phyloP scores from a whole-genome alignment of 2,797 vertebrate genomes.

The Rhinichthys osculus region DNA sequence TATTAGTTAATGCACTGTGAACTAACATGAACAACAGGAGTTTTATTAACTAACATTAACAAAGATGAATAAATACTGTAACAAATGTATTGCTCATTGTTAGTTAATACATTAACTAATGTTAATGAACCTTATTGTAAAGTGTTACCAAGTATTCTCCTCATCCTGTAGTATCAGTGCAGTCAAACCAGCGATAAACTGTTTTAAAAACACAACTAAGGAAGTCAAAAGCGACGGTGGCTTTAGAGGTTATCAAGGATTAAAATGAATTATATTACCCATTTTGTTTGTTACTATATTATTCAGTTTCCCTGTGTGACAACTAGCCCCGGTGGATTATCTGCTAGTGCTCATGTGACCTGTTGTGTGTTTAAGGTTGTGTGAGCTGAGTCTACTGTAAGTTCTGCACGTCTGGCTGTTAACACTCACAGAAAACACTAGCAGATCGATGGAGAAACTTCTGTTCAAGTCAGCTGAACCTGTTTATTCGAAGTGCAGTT shows the following conservation, averaged over 20 bases:
- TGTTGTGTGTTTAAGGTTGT: background rate
- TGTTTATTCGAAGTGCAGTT: constrained; percentile 45
- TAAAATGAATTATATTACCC: background rate
- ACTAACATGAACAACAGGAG: too few species aligned
- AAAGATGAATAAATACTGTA: too few species aligned
- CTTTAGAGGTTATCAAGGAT: background rate
- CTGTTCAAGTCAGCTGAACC: constrained; percentile 52
- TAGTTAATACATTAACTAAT: too few species aligned
- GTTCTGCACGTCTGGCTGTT: constrained; percentile 35
- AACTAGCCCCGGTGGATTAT: background rate
- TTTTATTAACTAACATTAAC: too few species aligned
- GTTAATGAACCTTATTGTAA: too few species aligned
- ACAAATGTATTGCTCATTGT: too few species aligned
- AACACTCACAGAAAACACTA: constrained; percentile 58
- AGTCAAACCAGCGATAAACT: background rate
- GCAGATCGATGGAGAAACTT: constrained; percentile 61
- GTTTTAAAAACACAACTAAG: background rate
- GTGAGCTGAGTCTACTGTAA: background rate
- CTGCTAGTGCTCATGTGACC: background rate
- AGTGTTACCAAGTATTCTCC: too few species aligned
- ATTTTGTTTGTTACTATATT: background rate
- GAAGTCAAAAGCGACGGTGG: too few species aligned
- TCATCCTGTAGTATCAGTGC: background rate
- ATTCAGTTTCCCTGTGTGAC: background rate
- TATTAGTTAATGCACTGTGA: too few species aligned